phyloP scores from a whole-genome alignment of 2,797 vertebrate genomes.

The Sitta carolinensis region DNA sequence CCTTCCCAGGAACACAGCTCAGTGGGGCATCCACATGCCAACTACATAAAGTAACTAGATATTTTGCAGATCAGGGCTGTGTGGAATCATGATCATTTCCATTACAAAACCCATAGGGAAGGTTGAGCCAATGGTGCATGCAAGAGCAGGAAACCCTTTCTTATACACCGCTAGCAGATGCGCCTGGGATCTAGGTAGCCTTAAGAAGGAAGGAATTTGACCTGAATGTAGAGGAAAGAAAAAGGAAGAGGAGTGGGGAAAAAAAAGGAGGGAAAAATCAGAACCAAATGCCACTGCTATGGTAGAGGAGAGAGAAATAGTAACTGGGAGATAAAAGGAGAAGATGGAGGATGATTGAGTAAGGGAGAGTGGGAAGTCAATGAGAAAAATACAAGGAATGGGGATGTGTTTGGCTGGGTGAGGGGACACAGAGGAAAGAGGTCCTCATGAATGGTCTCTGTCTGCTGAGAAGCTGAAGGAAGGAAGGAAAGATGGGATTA shows the following conservation, averaged over 20 bases:
- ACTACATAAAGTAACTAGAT: neutral
- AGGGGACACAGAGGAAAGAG: neutral
- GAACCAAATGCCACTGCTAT: neutral
- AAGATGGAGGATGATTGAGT: neutral
- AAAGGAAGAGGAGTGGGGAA: neutral
- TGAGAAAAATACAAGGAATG: neutral
- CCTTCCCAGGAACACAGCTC: neutral
- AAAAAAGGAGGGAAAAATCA: neutral
- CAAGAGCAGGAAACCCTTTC: neutral
- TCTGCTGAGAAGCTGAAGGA: neutral
- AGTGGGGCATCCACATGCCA: neutral
- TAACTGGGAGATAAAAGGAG: neutral
- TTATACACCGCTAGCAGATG: neutral
- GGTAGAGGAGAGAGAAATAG: neutral
- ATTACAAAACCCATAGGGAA: neutral
- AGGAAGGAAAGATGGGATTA: neutral
- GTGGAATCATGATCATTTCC: neutral
- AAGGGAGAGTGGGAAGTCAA: neutral
- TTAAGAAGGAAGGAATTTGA: neutral
- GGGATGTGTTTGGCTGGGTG: neutral
- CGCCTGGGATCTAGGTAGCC: neutral
- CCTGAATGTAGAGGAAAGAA: neutral
- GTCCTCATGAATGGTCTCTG: neutral
- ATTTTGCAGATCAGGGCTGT: neutral
- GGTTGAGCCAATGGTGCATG: neutral